Conservation (phyloP, 2,113 vertebrate genomes). For the Sander vitreus region DNA sequence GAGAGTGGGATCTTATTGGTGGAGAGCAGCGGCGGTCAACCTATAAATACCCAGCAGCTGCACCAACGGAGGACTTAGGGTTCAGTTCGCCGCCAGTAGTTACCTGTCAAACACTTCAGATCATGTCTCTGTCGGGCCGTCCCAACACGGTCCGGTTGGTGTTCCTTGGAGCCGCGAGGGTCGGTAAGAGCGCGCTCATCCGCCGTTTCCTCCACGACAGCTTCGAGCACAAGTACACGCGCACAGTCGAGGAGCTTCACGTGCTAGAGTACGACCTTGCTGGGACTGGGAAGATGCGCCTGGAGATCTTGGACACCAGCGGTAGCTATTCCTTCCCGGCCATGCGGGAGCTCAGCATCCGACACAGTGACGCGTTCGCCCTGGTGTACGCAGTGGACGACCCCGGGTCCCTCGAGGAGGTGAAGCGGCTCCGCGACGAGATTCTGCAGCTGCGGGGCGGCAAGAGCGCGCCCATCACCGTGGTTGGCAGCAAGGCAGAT, state of each 20-base stretch:
- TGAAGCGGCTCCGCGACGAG: conserved; percentile 78
- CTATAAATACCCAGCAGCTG: conserved; percentile 18
- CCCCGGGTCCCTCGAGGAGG: conserved; percentile 77
- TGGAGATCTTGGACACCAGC: conserved; percentile 85
- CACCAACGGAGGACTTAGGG: background rate
- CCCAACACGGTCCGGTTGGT: conserved; percentile 74
- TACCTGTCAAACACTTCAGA: background rate
- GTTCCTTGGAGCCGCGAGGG: conserved; percentile 82
- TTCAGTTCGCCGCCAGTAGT: background rate
- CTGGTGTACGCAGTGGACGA: conserved; percentile 82
- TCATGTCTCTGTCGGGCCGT: conserved; percentile 67
- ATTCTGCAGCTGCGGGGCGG: conserved; percentile 72
- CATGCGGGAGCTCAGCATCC: conserved; percentile 83
- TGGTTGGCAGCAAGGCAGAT: conserved; percentile 80
- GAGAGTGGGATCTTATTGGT: conserved; percentile 15
- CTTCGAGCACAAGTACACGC: conserved; percentile 80
- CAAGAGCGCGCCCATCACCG: conserved; percentile 66
- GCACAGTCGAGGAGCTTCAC: conserved; percentile 85
- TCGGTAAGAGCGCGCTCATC: conserved; percentile 84
- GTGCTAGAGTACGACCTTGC: conserved; percentile 74
- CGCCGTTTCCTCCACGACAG: conserved; percentile 77
- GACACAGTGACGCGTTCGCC: conserved; percentile 80
- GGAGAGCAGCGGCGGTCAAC: background rate
- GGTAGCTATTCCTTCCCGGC: conserved; percentile 87
- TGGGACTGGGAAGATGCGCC: conserved; percentile 50